These are phyloP conservation scores for Aphidius ervi DNA, from an alignment of 1,140 invertebrate species.

Conservation along the genomic window DNA sequence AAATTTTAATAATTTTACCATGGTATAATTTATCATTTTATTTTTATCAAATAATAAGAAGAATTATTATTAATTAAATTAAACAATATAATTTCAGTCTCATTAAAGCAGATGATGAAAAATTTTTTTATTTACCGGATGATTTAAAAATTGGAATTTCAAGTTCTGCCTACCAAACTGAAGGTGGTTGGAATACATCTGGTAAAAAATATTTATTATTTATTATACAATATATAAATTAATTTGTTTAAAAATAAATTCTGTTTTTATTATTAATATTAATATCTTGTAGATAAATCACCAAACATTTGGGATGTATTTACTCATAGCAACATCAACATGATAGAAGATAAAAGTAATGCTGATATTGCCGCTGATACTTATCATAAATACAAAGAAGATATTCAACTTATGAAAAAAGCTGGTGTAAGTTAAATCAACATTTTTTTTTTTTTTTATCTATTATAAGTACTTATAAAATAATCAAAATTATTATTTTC, in stretches of 20 bases:
- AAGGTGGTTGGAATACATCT: conserved; percentile 43
- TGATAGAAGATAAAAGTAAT: conserved; percentile 51
- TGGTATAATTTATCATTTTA: too few relatives aligned
- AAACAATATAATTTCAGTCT: too few relatives aligned
- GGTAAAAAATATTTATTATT: conserved; percentile 11
- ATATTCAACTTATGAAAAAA: conserved; percentile 52
- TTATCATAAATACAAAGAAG: conserved; percentile 58
- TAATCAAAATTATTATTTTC: conserved; percentile 10
- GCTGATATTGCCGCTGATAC: conserved; percentile 59
- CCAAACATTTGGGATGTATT: conserved; percentile 62
- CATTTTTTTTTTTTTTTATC: conserved; percentile 6
- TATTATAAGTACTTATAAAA: neutral
- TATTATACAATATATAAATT: too few relatives aligned
- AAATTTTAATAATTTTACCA: too few relatives aligned
- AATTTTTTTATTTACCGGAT: conserved; percentile 27
- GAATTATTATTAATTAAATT: too few relatives aligned
- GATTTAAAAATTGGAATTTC: conserved; percentile 40
- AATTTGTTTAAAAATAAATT: too few relatives aligned
- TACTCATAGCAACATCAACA: conserved; percentile 41
- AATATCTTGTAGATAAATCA: conserved; percentile 47
- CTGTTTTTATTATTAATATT: too few relatives aligned
- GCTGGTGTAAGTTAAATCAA: conserved; percentile 46
- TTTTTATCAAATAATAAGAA: too few relatives aligned
- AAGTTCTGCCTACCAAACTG: conserved; percentile 45
- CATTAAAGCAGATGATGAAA: neutral